A percentile compares a stretch with the other conserved stretches of the same genome.
Conservation (phyloP, 2,797 vertebrate genomes). For the Smutsia gigantea region DNA sequence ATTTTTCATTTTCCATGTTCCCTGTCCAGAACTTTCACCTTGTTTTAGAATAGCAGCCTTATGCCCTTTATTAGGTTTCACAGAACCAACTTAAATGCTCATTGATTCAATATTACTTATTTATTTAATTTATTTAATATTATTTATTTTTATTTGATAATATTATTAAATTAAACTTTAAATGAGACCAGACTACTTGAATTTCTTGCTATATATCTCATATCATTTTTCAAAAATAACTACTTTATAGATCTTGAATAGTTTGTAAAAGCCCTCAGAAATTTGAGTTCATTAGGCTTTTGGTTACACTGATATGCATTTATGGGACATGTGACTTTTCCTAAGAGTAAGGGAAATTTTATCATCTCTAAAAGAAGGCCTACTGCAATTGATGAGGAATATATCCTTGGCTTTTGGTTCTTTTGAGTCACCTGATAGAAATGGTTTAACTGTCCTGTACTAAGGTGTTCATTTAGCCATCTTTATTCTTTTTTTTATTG, state of each 20-base stretch:
- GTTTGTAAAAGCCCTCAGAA: constrained; percentile 69
- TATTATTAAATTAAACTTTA: constrained; percentile 74
- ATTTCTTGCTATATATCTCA: constrained; percentile 48
- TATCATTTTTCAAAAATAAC: constrained; percentile 69
- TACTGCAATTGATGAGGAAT: constrained; percentile 16
- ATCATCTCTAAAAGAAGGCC: constrained; percentile 33
- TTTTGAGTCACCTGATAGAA: background rate
- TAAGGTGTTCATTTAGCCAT: background rate
- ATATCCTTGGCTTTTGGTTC: background rate
- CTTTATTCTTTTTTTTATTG: background rate
- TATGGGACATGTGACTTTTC: background rate
- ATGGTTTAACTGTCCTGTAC: background rate
- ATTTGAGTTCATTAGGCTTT: constrained; percentile 49
- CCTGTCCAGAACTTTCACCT: constrained; percentile 33
- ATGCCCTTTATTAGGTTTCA: constrained; percentile 69
- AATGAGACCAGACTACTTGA: constrained; percentile 60
- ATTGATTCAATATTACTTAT: constrained; percentile 72
- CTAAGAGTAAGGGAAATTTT: constrained; percentile 13
- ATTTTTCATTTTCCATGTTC: constrained; percentile 39
- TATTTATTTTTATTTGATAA: constrained; percentile 78
- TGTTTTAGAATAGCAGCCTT: constrained; percentile 52
- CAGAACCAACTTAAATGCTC: constrained; percentile 68
- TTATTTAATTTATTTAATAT: constrained; percentile 74
- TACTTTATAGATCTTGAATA: constrained; percentile 69
- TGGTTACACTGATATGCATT: constrained; percentile 27